Conservation (phyloP, 2,888 invertebrate species). For the Megastigmus dorsalis region DNA sequence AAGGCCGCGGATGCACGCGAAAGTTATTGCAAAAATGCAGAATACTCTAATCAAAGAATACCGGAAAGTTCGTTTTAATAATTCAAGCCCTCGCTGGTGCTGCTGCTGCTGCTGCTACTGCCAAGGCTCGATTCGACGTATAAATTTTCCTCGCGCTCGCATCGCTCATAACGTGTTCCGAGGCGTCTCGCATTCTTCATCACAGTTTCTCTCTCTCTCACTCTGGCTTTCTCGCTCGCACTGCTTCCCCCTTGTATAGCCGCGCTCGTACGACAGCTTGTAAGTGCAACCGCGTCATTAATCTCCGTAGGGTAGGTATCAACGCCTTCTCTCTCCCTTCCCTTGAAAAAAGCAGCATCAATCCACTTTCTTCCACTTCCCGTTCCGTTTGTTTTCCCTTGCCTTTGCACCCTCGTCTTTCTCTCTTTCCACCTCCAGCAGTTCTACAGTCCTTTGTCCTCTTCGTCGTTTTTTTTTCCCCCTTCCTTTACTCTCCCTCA, state of each 20-base stretch:
- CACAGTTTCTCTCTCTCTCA: background rate
- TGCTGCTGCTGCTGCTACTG: too few species aligned
- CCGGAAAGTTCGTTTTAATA: too few species aligned
- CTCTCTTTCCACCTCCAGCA: background rate
- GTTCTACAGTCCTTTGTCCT: background rate
- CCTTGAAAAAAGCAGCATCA: slow-evolving; percentile 41
- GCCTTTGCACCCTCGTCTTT: background rate
- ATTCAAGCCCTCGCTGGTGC: background rate
- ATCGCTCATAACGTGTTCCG: slow-evolving; percentile 8
- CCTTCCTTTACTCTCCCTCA: background rate
- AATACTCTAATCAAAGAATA: too few species aligned
- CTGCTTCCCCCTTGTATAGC: too few species aligned
- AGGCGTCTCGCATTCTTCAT: slow-evolving; percentile 5
- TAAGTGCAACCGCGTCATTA: slow-evolving; percentile 46
- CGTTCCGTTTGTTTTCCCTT: slow-evolving; percentile 28
- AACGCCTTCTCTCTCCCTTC: slow-evolving; percentile 13
- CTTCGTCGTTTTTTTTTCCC: background rate
- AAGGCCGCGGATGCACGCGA: too few species aligned
- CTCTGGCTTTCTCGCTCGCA: background rate
- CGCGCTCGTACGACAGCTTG: slow-evolving; percentile 39
- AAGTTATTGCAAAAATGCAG: too few species aligned
- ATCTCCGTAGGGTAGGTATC: slow-evolving; percentile 37
- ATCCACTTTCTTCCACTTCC: slow-evolving; percentile 44
- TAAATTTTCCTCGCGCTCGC: too few species aligned
- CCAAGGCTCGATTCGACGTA: slow-evolving; percentile 13